These are phyloP conservation scores for Paradoxurus hermaphroditus DNA, from an alignment of 2,113 vertebrate species.

Conservation along the genomic window DNA sequence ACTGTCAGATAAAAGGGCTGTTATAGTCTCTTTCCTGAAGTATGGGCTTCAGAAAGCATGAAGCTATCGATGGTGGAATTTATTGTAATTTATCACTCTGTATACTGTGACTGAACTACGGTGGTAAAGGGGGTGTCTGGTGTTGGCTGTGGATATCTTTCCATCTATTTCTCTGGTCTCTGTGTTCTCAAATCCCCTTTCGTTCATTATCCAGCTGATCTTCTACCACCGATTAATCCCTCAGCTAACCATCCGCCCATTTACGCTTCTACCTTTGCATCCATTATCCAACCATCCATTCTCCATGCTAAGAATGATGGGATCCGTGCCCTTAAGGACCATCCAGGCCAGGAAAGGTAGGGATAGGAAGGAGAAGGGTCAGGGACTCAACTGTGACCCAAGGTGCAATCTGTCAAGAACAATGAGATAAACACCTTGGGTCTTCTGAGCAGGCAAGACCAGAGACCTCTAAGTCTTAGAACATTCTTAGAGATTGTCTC, in stretches of 20 bases:
- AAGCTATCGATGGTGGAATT: background rate
- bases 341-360: background rate
- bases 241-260: background rate
- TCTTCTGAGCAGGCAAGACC: background rate
- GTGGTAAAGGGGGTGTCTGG: background rate
- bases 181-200: background rate
- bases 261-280: background rate
- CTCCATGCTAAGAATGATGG: background rate
- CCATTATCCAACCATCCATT: background rate
- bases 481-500: background rate
- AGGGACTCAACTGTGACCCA: background rate
- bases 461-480: background rate
- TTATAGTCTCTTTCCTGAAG: background rate
- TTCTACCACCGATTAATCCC: background rate
- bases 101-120: background rate
- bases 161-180: background rate
- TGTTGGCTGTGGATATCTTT: background rate
- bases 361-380: background rate
- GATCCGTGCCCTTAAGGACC: background rate
- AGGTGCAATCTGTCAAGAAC: background rate
- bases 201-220: background rate
- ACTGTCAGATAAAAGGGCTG: background rate
- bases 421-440: background rate
- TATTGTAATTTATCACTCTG: background rate
- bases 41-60: background rate